Evolutionary conservation across 2,797 vertebrate genomes (phyloP).

Genomic region (Bryconaethiops microstoma): DNA sequence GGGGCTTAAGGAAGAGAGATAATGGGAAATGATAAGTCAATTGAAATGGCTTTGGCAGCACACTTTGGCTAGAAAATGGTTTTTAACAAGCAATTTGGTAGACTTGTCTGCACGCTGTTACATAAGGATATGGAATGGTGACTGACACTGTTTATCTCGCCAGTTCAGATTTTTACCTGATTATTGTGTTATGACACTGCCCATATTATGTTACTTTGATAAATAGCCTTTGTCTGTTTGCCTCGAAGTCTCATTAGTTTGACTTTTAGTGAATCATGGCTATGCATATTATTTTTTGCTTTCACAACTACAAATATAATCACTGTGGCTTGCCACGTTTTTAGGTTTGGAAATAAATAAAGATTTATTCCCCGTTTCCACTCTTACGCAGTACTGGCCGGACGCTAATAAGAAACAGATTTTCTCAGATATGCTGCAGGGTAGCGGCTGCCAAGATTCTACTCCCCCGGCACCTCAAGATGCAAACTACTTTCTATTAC

Average conservation of each 20-base stretch:
- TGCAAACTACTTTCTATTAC: constrained; percentile 39
- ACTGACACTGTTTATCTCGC: constrained; percentile 35
- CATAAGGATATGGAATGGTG: background rate
- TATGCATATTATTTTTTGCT: constrained; percentile 54
- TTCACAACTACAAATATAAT: constrained; percentile 34
- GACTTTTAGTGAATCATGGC: background rate
- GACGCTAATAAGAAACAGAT: constrained; percentile 53
- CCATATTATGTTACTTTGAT: background rate
- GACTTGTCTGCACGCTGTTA: constrained; percentile 48
- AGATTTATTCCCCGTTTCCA: constrained; percentile 33
- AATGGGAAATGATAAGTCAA: constrained; percentile 72
- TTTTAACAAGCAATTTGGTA: constrained; percentile 14
- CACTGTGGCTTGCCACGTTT: constrained; percentile 3
- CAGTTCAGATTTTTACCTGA: background rate
- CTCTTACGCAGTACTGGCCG: constrained; percentile 18
- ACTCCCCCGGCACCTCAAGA: constrained; percentile 48
- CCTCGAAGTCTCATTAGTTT: too few species aligned
- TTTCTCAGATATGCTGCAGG: constrained; percentile 47
- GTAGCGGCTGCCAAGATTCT: constrained; percentile 46
- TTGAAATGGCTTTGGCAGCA: constrained; percentile 69
- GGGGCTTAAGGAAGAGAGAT: constrained; percentile 68
- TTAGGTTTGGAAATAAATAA: constrained; percentile 44
- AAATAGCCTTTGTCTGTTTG: background rate
- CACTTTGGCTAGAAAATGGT: constrained; percentile 59
- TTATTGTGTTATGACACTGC: background rate